phyloP scores from a whole-genome alignment of 2,888 invertebrate species.

The Thecophora atra region DNA sequence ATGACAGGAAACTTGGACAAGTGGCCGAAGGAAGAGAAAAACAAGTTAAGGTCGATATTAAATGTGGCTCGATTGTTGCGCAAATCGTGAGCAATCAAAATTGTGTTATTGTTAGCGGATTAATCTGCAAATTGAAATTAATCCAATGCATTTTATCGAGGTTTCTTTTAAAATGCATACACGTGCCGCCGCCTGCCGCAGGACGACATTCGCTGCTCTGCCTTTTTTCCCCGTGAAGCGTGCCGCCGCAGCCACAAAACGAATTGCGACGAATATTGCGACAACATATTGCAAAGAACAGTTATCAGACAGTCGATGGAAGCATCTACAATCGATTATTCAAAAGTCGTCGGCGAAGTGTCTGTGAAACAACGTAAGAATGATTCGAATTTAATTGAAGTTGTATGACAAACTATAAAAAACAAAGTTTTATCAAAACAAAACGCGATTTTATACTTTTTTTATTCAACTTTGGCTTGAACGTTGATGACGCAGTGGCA shows the following conservation, averaged over 20 bases:
- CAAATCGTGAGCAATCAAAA: background rate
- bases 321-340: no score
- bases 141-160: constrained; percentile 58
- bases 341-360: no score
- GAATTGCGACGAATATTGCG: background rate
- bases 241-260: background rate
- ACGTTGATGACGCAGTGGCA: no score
- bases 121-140: constrained; percentile 57
- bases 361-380: no score
- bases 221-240: constrained; percentile 39
- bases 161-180: constrained; percentile 48
- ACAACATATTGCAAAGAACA: background rate
- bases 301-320: constrained; percentile 12
- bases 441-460: no score
- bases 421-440: no score
- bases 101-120: constrained; percentile 22
- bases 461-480: no score
- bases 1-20: background rate
- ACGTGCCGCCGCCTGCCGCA: constrained; percentile 49
- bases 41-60: background rate
- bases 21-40: background rate
- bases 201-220: constrained; percentile 41
- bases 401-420: no score
- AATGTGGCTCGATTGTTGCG: background rate
- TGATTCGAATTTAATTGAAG: no score